Conservation (phyloP, 1,140 invertebrate species). For the Ganaspis sp. region DNA sequence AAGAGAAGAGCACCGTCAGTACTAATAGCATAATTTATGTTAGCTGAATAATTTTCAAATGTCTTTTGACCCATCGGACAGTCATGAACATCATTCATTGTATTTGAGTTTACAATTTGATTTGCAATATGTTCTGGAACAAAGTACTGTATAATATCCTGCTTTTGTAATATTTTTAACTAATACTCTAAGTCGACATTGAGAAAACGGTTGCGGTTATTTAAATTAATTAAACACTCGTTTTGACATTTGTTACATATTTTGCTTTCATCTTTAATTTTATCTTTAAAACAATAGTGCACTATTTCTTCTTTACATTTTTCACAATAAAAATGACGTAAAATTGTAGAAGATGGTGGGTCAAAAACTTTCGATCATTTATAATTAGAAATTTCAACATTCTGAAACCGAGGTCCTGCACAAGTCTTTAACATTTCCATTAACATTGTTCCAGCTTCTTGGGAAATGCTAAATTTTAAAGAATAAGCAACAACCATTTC, state of each 20-base stretch:
- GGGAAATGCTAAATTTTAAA: not conserved
- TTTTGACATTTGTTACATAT: not conserved
- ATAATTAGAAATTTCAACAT: slow-evolving; percentile 24
- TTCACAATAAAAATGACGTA: slow-evolving; percentile 15
- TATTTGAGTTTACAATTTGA: not conserved
- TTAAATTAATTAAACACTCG: not conserved
- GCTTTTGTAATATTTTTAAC: not conserved
- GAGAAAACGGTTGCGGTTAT: not conserved
- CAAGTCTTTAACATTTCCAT: slow-evolving; percentile 11
- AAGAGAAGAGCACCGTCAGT: slow-evolving; percentile 34
- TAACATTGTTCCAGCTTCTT: not conserved
- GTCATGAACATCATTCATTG: slow-evolving; percentile 5
- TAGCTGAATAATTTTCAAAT: not conserved
- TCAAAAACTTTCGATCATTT: slow-evolving; percentile 10
- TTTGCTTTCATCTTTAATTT: not conserved
- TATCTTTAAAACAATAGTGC: not conserved
- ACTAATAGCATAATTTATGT: slow-evolving; percentile 6
- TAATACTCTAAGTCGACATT: not conserved
- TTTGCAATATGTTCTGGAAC: no score
- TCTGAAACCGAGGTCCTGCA: not conserved
- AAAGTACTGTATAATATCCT: not conserved
- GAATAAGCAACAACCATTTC: slow-evolving; percentile 5
- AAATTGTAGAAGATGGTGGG: not conserved
- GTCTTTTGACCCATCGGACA: not conserved
- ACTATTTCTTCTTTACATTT: not conserved